Evolutionary conservation across 2,113 vertebrate species (phyloP), one percentile per base, ranked within the genome.

Genomic region (Neodon shergylaensis): DNA sequence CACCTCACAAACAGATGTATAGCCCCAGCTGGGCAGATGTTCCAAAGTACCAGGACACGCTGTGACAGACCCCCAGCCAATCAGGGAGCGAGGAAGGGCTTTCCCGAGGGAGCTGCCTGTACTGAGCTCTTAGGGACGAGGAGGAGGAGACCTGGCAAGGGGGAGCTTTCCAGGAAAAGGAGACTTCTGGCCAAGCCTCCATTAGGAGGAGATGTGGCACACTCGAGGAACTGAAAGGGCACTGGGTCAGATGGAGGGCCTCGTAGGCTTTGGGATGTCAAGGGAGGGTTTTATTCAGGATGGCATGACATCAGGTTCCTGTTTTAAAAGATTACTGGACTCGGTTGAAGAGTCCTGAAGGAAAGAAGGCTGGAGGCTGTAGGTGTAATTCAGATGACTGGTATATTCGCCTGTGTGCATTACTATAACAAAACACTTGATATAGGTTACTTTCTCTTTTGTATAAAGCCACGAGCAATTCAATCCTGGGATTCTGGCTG

Each of bases 11-110:
- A 70, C 39, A 90, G 19, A 9, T 36, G 26, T n/a, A 49, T 49
- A 58, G 24, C 54, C 52, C 2, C 10, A 6, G 0, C 65, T 49
- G 54, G 42, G n/a, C 36, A 54, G 0, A 10, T 7, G 8, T 8
- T 3, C 68, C 5, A 11, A 94, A 63, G 77, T 3, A 3, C 42
- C 39, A 73, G 52, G 81, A 42, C 70, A 16, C 7, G 44, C 47
- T 39, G 65, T 70, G 61, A n/a, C 79, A 66, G 19, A 94, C 6
- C 73, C 28, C 33, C 13, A 4, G 10, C 44, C 16, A 1, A 39
- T 13, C n/a, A 8, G 36, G 9, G 61, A 88, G 12, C 0, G 0
- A 28, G 63, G 63, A 42, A 92, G 42, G 16, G 36, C 76, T 85
- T 65, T 58, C 49, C 86, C n/a, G 58, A 42, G 28, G 5, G 79